phyloP scores from a whole-genome alignment of 2,888 invertebrate species.

The Parasteatoda lunata region DNA sequence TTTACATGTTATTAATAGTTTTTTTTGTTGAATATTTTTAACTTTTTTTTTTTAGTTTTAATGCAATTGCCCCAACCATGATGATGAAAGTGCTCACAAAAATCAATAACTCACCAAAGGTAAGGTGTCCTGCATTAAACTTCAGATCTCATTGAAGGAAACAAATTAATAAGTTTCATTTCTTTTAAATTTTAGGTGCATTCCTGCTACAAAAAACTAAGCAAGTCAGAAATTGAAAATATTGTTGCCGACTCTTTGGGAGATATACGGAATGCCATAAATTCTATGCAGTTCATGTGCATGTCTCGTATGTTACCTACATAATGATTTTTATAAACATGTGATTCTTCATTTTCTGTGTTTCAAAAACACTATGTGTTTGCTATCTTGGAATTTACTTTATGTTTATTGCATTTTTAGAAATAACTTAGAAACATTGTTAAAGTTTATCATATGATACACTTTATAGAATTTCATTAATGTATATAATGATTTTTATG shows the following conservation, averaged over 20 bases:
- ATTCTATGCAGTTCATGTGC: constrained; percentile 88
- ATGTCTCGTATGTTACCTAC: constrained; percentile 72
- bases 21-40: background rate
- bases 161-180: background rate
- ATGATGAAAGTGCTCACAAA: constrained; percentile 81
- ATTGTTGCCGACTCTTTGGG: constrained; percentile 81
- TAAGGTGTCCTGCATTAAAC: constrained; percentile 1
- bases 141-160: too few species aligned
- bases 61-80: constrained; percentile 82
- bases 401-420: too few species aligned
- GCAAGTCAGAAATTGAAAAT: constrained; percentile 74
- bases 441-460: too few species aligned
- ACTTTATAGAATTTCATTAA: too few species aligned
- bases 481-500: too few species aligned
- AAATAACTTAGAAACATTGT: too few species aligned
- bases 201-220: constrained; percentile 23
- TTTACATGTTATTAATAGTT: background rate
- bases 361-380: too few species aligned
- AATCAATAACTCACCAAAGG: constrained; percentile 69
- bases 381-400: too few species aligned
- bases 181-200: constrained; percentile 18
- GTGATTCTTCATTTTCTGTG: too few species aligned
- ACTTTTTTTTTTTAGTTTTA: constrained; percentile 79
- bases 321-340: too few species aligned
- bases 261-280: constrained; percentile 87